Evolutionary conservation across 2,797 vertebrate genomes (phyloP), one percentile per base, ranked within the genome.

Genomic region (Gymnocypris eckloni): DNA sequence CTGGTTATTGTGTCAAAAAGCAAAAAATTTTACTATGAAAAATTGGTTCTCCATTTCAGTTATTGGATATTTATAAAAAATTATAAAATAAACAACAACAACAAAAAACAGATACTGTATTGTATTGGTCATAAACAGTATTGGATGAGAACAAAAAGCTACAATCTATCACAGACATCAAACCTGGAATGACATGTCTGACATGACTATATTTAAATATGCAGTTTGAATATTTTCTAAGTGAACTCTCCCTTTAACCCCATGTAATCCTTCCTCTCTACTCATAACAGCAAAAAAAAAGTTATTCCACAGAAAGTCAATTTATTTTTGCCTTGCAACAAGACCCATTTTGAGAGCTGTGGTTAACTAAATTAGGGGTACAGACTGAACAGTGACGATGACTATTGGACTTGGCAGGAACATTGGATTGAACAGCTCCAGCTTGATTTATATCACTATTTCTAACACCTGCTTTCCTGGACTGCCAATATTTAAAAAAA

Each of bases 251-350:
- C 82, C 90, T 92, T 91, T 89, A 89, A 39, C 67, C 73, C 54
- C 87, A 86, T 87, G 81, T 79, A 52, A n/a, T 84, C 84, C 48
- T 86, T 90, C 75, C 72, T 89, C 70, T 25, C 90, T 90, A 78
- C 67, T 90, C 82, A 90, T 91, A 89, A 90, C 79, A 94, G 92
- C 88, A 33, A 79, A 84, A 83, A n/a, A n/a, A n/a, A n/a, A n/a
- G n/a, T 88, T 66, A 83, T 59, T 86, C 84, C 90, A 85, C 70
- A 88, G 71, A 90, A 84, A 78, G 81, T 61, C 28, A 2, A 48
- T 82, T 50, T 33, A 3, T 33, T 20, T 76, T 61, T 61, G 84
- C 54, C 37, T 71, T 78, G 33, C 59, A 79, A 89, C 91, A 89
- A 90, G 86, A 81, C 84, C 91, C 84, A 90, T 91, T 92, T 89